A percentile compares a stretch with the other conserved stretches of the same genome.
These are phyloP conservation scores for Drosophila rellima DNA, from an alignment of 2,888 invertebrate genomes.

Conservation along the genomic window DNA sequence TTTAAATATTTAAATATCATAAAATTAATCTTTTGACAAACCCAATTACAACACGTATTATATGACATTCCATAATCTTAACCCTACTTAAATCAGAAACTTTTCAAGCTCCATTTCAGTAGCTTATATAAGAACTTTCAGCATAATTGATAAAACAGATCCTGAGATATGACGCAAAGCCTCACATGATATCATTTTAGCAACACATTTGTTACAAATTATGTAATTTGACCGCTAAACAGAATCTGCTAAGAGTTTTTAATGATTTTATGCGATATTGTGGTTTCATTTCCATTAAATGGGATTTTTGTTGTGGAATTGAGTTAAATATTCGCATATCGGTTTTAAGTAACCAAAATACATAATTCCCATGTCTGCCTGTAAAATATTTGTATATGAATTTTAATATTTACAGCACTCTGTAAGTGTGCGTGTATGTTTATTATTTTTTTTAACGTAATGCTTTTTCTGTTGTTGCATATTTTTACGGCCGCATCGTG, in stretches of 20 bases:
- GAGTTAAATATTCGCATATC: slow-evolving; percentile 59
- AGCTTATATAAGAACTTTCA: neutral
- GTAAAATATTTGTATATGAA: slow-evolving; percentile 61
- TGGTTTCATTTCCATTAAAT: slow-evolving; percentile 6
- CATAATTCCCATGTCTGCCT: slow-evolving; percentile 55
- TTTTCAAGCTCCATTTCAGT: neutral
- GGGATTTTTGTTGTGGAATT: slow-evolving; percentile 14
- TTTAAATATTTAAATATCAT: too few species aligned
- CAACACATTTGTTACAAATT: neutral
- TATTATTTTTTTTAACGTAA: slow-evolving; percentile 27
- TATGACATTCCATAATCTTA: too few species aligned
- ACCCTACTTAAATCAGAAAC: too few species aligned
- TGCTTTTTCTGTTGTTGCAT: slow-evolving; percentile 58
- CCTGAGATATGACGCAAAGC: neutral
- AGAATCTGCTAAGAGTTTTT: neutral
- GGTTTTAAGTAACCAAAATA: slow-evolving; percentile 68
- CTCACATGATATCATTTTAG: neutral
- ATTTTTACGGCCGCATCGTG: slow-evolving; percentile 67
- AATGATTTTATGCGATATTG: slow-evolving; percentile 18
- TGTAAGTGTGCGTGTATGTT: slow-evolving; percentile 13
- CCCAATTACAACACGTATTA: too few species aligned
- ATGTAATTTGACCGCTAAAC: neutral
- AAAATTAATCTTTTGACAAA: too few species aligned
- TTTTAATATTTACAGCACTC: slow-evolving; percentile 65
- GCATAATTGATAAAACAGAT: neutral